Conservation (phyloP, 2,113 vertebrate genomes). For the Lycaon pictus region DNA sequence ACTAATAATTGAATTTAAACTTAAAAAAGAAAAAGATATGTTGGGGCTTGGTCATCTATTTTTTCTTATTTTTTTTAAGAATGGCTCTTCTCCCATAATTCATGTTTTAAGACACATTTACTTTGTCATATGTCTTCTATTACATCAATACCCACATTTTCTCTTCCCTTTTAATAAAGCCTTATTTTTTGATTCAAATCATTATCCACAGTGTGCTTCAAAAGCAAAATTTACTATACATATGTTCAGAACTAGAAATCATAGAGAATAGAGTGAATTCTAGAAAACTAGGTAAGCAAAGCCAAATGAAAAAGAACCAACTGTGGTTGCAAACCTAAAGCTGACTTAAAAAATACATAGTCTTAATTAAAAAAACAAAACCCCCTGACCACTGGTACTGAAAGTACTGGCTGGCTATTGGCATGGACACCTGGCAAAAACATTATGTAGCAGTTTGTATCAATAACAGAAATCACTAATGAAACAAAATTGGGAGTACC, state of each 20-base stretch:
- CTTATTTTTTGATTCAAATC: background rate
- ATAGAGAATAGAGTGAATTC: slow-evolving; percentile 6
- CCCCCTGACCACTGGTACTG: background rate
- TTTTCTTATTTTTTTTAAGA: background rate
- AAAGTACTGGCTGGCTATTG: background rate
- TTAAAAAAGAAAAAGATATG: background rate
- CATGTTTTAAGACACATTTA: background rate
- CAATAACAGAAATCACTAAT: background rate
- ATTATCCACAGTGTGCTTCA: background rate
- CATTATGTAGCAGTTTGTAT: background rate
- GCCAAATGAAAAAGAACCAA: background rate
- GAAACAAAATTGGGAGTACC: background rate
- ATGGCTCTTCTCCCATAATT: background rate
- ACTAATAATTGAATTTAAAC: background rate
- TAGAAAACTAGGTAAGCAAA: slow-evolving; percentile 19
- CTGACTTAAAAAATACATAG: background rate
- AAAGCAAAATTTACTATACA: slow-evolving; percentile 12
- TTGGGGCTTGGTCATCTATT: background rate
- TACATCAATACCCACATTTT: background rate
- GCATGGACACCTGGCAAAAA: background rate
- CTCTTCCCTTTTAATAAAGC: background rate
- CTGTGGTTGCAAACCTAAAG: background rate
- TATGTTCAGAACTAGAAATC: background rate
- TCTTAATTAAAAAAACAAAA: background rate
- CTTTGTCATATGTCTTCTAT: background rate